Base-by-base conservation (phyloP, 2,113 vertebrate species). In the Eubucco bourcierii region DNA sequence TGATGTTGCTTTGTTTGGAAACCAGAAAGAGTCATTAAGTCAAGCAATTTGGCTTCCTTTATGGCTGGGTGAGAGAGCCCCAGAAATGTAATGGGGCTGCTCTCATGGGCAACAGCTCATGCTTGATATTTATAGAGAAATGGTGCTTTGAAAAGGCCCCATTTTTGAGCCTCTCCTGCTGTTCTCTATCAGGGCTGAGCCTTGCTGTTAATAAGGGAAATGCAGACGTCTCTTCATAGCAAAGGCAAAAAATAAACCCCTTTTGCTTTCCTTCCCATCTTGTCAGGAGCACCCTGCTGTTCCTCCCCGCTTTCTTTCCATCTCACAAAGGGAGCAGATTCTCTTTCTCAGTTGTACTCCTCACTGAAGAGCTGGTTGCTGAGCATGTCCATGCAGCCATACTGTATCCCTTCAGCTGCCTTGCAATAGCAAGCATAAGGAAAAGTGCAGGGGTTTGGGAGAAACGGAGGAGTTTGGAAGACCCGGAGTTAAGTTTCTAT, bases 241-340 rank as follows among this genome's bases (percentile, higher is more conserved):
- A 66, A 87, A 93, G 78, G 70, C 74, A 93, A 88, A 94, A 94
- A 84, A 85, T 37, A 52, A 33, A 14, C 11, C 55, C 70, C n/a
- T 41, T 95, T 94, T 81, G 71, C 94, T 92, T 92, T 73, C 56
- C 52, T 90, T 89, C 64, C 87, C 67, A n/a, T 90, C 88, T 84
- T 76, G 60, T 84, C 84, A 52, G 84, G 75, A 93, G 89, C 84
- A 78, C 92, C 92, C 92, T 87, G 88, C 95, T 96, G 94, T 80
- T 91, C 71, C 66, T 21, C 83, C 84, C 77, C 0, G 5, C 93
- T 92, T 84, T 95, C 77, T 91, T 93, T 65, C 67, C 60, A 14
- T 71, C 76, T 82, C 80, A 56, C 86, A 89, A 90, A 92, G 80
- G 84, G 79, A 85, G 56, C 20, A 56, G 87, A 74, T 95, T 92